Evolutionary conservation across 2,888 invertebrate species (phyloP).

Genomic region (Nasonia oneida): DNA sequence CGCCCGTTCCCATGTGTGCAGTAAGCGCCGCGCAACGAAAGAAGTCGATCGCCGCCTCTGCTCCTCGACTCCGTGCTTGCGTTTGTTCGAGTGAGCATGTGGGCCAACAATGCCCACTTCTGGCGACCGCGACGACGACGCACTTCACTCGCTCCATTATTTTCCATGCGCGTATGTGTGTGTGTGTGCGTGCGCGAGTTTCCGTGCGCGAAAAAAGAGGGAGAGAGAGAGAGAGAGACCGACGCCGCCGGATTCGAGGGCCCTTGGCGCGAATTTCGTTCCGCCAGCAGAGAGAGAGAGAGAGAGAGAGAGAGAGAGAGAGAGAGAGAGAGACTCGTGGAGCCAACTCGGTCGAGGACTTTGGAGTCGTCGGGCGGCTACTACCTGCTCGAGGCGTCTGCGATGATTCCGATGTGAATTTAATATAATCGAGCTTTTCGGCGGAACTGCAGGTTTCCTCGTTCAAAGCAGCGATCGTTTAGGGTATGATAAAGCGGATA

Average conservation of each 20-base stretch:
- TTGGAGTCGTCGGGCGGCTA: not conserved
- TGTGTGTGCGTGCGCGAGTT: slow-evolving; percentile 64
- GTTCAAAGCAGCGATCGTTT: too few species aligned
- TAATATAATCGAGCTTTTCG: not conserved
- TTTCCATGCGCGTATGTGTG: slow-evolving; percentile 68
- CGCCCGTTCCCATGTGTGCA: slow-evolving; percentile 29
- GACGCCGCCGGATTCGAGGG: slow-evolving; percentile 38
- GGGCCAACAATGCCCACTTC: slow-evolving; percentile 79
- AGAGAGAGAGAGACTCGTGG: not conserved
- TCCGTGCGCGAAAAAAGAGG: slow-evolving; percentile 16
- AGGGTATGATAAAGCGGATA: too few species aligned
- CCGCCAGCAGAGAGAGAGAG: slow-evolving; percentile 11
- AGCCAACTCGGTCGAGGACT: not conserved
- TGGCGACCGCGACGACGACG: slow-evolving; percentile 72
- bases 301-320: not conserved
- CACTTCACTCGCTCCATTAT: slow-evolving; percentile 77
- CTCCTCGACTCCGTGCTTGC: slow-evolving; percentile 59
- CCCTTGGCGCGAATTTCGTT: slow-evolving; percentile 52
- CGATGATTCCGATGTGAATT: not conserved
- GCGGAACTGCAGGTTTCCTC: not conserved
- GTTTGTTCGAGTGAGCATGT: slow-evolving; percentile 77
- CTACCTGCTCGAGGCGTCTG: not conserved
- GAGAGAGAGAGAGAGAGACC: not conserved
- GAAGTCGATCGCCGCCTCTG: slow-evolving; percentile 72
- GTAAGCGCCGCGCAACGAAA: slow-evolving; percentile 61